Base-by-base conservation (phyloP, 2,797 vertebrate genomes). In the Oreonectes daqikongensis region DNA sequence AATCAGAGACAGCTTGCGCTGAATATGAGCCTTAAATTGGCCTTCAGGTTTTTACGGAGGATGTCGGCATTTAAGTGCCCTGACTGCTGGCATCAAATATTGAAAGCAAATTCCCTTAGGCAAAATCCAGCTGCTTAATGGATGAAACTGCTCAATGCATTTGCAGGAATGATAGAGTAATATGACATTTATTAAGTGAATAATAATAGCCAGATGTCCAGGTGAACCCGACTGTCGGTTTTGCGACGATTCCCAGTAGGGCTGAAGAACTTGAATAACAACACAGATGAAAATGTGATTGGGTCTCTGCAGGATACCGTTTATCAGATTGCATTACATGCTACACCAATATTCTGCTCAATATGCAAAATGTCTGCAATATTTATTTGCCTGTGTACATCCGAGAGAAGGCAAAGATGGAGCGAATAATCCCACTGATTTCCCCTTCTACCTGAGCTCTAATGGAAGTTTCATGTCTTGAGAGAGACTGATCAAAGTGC, bases 381-480 rank as follows among this genome's bases (percentile, higher is more conserved):
- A 85, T 72, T 75, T 79, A 73, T 85, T 46, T 73, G 46, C 12
- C 28, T 46, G 14, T 65, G 22, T 81, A 30, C 53, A 18, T 81
- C 40, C 70, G 59, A 35, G 22, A 35, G 35, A 12, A 53, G 63
- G 71, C 12, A 32, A 17, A 32, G 57, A 67, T 30, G 55, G 48
- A 30, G 72, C 76, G 50, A 73, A 72, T 50, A 53, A 74, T 73
- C 40, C 24, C 64, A 72, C 53, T 20, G 80, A 79, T 89, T 82
- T 85, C 79, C 81, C 79, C 66, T n/a, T 66, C 79, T 60, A 69
- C 79, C 86, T 66, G 61, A 74, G 79, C 73, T 86, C 86, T 92
- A 91, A 92, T 91, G 90, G 90, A 91, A 89, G 85, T 90, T 79
- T 87, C 83, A 28, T 92, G 90, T 91, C 90, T 72, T 22, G 78